phyloP scores from a whole-genome alignment of 2,888 invertebrate species.

The Ptilodon capucinus region DNA sequence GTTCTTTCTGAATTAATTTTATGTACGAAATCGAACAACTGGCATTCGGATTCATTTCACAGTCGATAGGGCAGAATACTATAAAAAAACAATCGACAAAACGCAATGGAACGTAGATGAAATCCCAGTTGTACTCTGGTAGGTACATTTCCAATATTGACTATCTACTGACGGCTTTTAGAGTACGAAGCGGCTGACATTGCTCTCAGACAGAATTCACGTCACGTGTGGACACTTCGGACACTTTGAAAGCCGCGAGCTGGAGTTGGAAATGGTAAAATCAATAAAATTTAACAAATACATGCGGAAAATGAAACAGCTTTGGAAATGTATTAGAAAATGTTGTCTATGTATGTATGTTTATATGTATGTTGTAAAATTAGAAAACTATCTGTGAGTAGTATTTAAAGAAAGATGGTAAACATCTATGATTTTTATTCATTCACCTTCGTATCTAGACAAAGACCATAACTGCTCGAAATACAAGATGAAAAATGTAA shows the following conservation, averaged over 20 bases:
- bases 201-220: background rate
- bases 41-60: conserved; percentile 10
- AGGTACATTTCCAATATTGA: conserved; percentile 28
- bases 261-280: background rate
- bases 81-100: conserved; percentile 12
- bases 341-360: too few relatives aligned
- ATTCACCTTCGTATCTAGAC: too few relatives aligned
- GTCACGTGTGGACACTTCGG: background rate
- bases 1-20: too few relatives aligned
- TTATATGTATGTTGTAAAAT: too few relatives aligned
- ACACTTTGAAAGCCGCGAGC: background rate
- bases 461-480: too few relatives aligned
- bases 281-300: background rate
- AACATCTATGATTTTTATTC: too few relatives aligned
- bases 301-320: background rate
- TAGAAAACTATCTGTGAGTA: too few relatives aligned
- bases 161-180: conserved; percentile 21
- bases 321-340: background rate
- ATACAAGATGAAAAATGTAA: too few relatives aligned
- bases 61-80: conserved; percentile 13
- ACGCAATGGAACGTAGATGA: conserved; percentile 14
- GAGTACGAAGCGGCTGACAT: background rate
- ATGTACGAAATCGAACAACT: too few relatives aligned
- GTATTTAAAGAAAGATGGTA: too few relatives aligned
- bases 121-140: conserved; percentile 15